Evolutionary conservation across 1,140 invertebrate species (phyloP).

Genomic region (Pollicipes pollicipes): DNA sequence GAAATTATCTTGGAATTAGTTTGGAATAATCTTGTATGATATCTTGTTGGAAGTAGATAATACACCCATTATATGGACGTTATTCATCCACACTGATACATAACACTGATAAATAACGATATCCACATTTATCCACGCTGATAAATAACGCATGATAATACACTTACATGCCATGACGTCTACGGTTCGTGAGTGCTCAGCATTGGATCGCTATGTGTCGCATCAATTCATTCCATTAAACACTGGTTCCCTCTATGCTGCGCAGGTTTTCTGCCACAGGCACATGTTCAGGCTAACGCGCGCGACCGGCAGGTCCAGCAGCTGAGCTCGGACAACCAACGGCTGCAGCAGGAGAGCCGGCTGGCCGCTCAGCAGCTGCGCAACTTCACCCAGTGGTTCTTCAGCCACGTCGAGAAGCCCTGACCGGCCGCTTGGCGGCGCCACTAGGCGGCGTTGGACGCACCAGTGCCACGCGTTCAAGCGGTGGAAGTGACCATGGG

Average conservation of each 20-base stretch:
- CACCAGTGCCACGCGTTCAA: not conserved
- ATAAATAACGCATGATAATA: no score
- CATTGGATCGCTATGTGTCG: no score
- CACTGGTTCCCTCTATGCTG: no score
- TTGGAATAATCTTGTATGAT: not conserved
- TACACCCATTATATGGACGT: no score
- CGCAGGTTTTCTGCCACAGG: not conserved
- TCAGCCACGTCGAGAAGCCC: constrained; percentile 61
- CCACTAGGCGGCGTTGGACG: no score
- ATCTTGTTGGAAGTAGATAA: no score
- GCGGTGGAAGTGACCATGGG: not conserved
- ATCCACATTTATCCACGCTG: no score
- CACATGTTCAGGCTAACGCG: not conserved
- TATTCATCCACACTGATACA: not conserved
- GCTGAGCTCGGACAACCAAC: constrained; percentile 61
- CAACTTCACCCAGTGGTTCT: constrained; percentile 84
- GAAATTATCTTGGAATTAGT: not conserved
- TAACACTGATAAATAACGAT: no score
- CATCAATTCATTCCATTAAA: no score
- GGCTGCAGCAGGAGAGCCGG: constrained; percentile 73
- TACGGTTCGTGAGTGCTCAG: no score
- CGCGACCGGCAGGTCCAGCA: constrained; percentile 38
- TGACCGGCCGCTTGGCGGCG: constrained; percentile 15
- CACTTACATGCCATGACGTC: no score
- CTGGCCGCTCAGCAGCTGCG: constrained; percentile 69